Evolutionary conservation across 2,888 invertebrate genomes (phyloP).

Genomic region (Altica lythri): DNA sequence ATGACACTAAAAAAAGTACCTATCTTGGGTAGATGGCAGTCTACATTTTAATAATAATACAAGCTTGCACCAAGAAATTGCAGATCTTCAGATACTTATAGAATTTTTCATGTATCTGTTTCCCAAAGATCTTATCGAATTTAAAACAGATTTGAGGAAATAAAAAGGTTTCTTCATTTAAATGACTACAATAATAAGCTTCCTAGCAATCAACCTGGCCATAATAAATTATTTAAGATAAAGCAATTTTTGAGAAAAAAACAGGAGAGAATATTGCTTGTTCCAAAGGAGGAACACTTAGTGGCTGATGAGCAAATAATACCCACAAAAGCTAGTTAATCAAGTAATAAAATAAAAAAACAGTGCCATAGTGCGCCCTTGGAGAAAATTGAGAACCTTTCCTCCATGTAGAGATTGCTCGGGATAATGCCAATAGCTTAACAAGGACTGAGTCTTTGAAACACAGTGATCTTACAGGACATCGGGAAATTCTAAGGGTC

Average conservation of each 20-base stretch:
- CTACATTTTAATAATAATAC: slow-evolving; percentile 4
- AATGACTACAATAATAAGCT: slow-evolving; percentile 3
- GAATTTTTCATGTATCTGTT: slow-evolving; percentile 9
- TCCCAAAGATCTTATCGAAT: slow-evolving; percentile 11
- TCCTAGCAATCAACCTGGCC: not conserved
- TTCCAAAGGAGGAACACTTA: slow-evolving; percentile 8
- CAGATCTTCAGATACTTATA: slow-evolving; percentile 3
- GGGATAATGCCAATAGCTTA: too few species aligned
- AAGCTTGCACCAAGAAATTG: slow-evolving; percentile 7
- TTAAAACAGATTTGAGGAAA: slow-evolving; percentile 7
- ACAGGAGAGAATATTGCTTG: slow-evolving; percentile 4
- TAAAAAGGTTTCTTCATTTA: slow-evolving; percentile 8
- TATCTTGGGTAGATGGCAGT: slow-evolving; percentile 1
- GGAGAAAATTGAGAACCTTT: too few species aligned
- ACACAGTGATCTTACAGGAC: too few species aligned
- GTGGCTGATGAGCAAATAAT: slow-evolving; percentile 20
- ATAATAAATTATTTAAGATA: slow-evolving; percentile 8
- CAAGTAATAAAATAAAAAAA: too few species aligned
- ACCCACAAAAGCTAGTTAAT: slow-evolving; percentile 17
- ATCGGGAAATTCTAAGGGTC: too few species aligned
- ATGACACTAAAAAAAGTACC: not conserved
- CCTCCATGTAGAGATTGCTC: too few species aligned
- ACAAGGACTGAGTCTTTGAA: too few species aligned
- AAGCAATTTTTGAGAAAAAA: slow-evolving; percentile 2
- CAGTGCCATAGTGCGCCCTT: too few species aligned